Evolutionary conservation across 1,140 invertebrate species (phyloP).

Genomic region (Pemphigus obesinymphae): DNA sequence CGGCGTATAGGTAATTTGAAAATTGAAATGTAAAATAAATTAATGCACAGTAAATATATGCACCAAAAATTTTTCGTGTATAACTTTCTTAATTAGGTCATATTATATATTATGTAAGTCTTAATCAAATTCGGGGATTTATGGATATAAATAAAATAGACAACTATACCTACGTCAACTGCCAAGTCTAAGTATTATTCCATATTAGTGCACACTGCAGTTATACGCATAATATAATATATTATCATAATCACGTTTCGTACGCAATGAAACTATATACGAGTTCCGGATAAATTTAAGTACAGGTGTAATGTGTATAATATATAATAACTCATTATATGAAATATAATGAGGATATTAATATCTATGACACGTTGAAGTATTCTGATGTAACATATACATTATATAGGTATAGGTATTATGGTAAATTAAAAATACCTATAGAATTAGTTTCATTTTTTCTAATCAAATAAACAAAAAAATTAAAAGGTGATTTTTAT

Average conservation of each 20-base stretch:
- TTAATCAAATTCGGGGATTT: no score
- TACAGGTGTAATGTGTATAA: no score
- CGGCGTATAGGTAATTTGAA: no score
- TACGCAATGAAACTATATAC: not conserved
- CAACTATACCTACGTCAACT: not conserved
- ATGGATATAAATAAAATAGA: not conserved
- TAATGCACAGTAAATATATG: no score
- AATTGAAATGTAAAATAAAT: no score
- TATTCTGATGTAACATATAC: not conserved
- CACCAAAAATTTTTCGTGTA: no score
- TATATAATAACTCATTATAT: not conserved
- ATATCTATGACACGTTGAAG: not conserved
- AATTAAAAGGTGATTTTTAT: not conserved
- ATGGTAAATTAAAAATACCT: not conserved
- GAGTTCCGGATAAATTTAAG: not conserved
- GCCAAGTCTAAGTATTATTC: no score
- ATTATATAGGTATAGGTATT: not conserved
- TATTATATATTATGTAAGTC: no score
- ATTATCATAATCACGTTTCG: conserved; percentile 6
- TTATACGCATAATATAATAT: not conserved
- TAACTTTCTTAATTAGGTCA: no score
- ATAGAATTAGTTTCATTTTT: no score
- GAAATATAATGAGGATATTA: not conserved
- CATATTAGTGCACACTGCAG: not conserved
- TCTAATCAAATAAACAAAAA: not conserved